Evolutionary conservation across 2,113 vertebrate species (phyloP).

Genomic region (Axis porcinus): DNA sequence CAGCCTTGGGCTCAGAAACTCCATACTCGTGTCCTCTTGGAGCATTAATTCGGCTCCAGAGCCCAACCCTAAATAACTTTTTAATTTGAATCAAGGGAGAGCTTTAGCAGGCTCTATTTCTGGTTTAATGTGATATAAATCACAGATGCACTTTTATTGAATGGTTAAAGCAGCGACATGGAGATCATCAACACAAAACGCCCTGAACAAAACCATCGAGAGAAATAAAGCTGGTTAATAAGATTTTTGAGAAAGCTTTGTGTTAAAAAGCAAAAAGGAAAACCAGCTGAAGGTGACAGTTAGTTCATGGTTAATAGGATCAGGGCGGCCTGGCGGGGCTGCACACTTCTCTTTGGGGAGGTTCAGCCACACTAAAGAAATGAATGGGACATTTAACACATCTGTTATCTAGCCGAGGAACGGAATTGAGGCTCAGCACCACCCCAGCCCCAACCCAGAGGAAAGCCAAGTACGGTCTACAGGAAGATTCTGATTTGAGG

Average conservation of each 20-base stretch:
- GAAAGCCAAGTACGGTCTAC: conserved; percentile 8
- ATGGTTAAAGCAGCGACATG: conserved; percentile 93
- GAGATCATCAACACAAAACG: conserved; percentile 83
- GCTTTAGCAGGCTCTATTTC: conserved; percentile 80
- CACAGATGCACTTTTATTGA: conserved; percentile 93
- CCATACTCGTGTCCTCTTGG: conserved; percentile 1
- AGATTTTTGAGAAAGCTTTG: conserved; percentile 93
- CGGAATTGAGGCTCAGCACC: conserved; percentile 43
- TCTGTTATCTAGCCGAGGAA: conserved; percentile 88
- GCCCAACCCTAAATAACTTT: conserved; percentile 79
- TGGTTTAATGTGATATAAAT: conserved; percentile 92
- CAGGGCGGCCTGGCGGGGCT: conserved; percentile 86
- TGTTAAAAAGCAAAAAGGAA: conserved; percentile 87
- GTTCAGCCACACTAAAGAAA: conserved; percentile 81
- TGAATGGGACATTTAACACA: conserved; percentile 97
- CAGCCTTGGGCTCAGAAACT: background rate
- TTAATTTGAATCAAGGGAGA: conserved; percentile 86
- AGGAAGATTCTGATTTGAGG: background rate
- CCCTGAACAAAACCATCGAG: conserved; percentile 91
- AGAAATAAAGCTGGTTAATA: conserved; percentile 94
- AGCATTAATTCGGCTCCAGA: conserved; percentile 58
- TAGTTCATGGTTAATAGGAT: conserved; percentile 99
- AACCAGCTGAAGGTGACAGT: conserved; percentile 99
- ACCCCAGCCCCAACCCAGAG: conserved; percentile 15
- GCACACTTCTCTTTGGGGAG: conserved; percentile 90